Percentiles rank a stretch among this genome's conserved stretches.
Conservation (phyloP, 2,888 invertebrate species). For the Conops quadrifasciatus region DNA sequence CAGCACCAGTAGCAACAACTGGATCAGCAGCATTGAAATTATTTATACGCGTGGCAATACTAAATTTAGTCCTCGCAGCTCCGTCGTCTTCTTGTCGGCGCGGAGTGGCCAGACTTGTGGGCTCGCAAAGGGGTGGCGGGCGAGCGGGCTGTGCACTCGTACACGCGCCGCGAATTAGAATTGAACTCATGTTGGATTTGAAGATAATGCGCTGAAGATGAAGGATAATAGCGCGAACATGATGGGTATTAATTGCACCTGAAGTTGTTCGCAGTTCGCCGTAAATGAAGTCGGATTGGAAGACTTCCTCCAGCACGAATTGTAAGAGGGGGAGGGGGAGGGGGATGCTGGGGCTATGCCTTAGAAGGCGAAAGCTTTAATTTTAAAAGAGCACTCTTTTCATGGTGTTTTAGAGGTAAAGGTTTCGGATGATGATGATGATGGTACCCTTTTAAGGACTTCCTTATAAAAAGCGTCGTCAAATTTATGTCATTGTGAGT, state of each 20-base stretch:
- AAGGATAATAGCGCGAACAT: conserved; percentile 43
- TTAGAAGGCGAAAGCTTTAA: too few species aligned
- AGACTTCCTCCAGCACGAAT: neutral
- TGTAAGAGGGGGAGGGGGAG: neutral
- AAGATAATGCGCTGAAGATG: conserved; percentile 33
- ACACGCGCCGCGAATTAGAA: conserved; percentile 62
- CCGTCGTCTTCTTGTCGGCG: neutral
- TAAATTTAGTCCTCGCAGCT: conserved; percentile 20
- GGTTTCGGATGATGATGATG: too few species aligned
- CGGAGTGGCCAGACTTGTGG: neutral
- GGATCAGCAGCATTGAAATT: conserved; percentile 22
- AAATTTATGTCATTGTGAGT: too few species aligned
- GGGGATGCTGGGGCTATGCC: neutral
- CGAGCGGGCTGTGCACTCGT: neutral
- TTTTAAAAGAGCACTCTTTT: too few species aligned
- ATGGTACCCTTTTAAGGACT: too few species aligned
- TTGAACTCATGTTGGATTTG: conserved; percentile 36
- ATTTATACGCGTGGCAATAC: conserved; percentile 32
- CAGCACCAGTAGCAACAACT: neutral
- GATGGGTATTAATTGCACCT: conserved; percentile 54
- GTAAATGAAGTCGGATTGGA: conserved; percentile 7
- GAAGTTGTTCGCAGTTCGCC: conserved; percentile 36
- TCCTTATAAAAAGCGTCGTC: too few species aligned
- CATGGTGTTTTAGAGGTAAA: too few species aligned
- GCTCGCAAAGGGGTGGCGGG: conserved; percentile 6